Evolutionary conservation across 2,113 vertebrate species (phyloP).

Genomic region (Elachura formosa): DNA sequence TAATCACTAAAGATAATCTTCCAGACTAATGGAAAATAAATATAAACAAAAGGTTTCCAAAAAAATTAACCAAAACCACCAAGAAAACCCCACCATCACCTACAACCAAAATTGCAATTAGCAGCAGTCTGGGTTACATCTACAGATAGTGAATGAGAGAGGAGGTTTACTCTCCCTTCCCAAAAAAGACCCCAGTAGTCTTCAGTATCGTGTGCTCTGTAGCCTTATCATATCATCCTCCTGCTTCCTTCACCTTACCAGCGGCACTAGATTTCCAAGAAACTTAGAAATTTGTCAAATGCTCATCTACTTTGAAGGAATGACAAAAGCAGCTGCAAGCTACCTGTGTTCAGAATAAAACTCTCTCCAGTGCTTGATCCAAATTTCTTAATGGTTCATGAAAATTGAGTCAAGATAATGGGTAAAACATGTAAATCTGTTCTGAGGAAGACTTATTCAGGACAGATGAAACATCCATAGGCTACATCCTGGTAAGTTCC

Average conservation of each 20-base stretch:
- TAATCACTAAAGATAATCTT: not conserved
- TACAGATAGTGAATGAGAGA: not conserved
- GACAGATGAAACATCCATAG: not conserved
- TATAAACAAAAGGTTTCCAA: not conserved
- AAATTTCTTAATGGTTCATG: not conserved
- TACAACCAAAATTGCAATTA: not conserved
- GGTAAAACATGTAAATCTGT: not conserved
- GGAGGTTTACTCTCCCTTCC: not conserved
- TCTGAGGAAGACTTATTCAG: not conserved
- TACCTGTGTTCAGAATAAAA: not conserved
- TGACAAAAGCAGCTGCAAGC: not conserved
- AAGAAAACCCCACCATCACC: not conserved
- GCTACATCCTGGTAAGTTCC: not conserved
- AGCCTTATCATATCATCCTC: not conserved
- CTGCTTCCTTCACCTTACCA: not conserved
- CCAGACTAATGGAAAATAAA: not conserved
- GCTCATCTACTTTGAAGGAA: not conserved
- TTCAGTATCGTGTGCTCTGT: not conserved
- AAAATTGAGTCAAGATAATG: not conserved
- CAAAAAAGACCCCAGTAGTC: not conserved
- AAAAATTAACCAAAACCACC: not conserved
- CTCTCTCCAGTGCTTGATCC: not conserved
- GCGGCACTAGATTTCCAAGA: not conserved
- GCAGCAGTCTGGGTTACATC: not conserved
- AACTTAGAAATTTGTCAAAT: not conserved